Evolutionary conservation across 2,888 invertebrate species (phyloP).

Genomic region (Tipula lateralis): DNA sequence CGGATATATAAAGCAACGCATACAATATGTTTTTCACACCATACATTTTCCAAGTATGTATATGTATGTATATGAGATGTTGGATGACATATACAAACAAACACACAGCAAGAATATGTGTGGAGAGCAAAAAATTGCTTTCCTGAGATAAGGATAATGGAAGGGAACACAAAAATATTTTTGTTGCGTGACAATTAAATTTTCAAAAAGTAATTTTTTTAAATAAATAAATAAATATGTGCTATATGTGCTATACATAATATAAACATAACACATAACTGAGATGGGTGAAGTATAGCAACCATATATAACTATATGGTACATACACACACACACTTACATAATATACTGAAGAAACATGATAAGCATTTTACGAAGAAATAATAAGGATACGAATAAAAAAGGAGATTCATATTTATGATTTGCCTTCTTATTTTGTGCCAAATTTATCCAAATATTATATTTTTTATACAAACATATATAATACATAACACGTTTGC

Average conservation of each 20-base stretch:
- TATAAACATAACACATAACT: not conserved
- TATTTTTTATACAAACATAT: not conserved
- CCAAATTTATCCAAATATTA: not conserved
- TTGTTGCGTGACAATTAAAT: conserved; percentile 19
- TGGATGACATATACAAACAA: not conserved
- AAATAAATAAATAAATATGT: not conserved
- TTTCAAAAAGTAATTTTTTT: not conserved
- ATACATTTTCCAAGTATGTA: not conserved
- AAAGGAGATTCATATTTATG: not conserved
- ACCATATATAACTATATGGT: not conserved
- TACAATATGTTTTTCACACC: not conserved
- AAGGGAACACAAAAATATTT: conserved; percentile 1
- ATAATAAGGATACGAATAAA: not conserved
- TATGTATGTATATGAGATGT: not conserved
- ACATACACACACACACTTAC: not conserved
- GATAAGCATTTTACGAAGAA: not conserved
- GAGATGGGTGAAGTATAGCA: not conserved
- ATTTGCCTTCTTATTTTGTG: not conserved
- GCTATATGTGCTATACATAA: not conserved
- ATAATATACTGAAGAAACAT: conserved; percentile 7
- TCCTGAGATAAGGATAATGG: not conserved
- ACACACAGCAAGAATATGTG: not conserved
- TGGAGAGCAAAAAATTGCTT: not conserved
- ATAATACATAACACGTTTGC: not conserved
- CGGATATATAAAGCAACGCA: not conserved